phyloP scores from a whole-genome alignment of 2,113 vertebrate genomes.

The Rousettus leschenaultii region DNA sequence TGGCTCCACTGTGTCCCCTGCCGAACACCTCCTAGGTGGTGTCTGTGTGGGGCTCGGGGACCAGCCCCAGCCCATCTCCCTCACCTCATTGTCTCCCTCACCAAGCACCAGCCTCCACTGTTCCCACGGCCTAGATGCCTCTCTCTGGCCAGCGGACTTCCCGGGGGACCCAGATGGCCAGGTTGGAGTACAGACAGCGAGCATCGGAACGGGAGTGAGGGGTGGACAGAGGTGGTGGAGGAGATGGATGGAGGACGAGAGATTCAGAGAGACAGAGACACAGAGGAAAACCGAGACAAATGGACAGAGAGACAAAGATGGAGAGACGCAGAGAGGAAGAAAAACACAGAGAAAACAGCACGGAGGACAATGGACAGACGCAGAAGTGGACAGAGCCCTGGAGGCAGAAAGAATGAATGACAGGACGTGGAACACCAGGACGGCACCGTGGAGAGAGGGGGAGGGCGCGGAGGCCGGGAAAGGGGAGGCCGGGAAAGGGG shows the following conservation, averaged over 20 bases:
- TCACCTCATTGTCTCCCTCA: not conserved
- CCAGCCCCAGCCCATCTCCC: too few species aligned
- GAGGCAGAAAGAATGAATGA: not conserved
- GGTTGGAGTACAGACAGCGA: not conserved
- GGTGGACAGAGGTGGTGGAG: too few species aligned
- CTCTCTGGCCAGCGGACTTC: not conserved
- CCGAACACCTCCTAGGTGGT: not conserved
- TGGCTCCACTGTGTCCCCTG: not conserved
- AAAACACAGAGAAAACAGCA: not conserved
- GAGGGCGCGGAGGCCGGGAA: too few species aligned
- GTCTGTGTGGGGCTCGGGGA: not conserved
- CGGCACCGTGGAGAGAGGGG: not conserved
- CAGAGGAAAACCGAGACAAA: not conserved
- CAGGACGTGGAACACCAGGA: not conserved
- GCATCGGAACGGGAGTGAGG: not conserved
- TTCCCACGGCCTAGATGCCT: rapidly evolving
- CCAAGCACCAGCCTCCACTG: not conserved
- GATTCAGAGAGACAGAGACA: not conserved
- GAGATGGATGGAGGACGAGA: too few species aligned
- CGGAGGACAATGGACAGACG: not conserved
- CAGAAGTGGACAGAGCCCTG: not conserved
- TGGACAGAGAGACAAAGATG: too few species aligned
- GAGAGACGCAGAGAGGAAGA: too few species aligned
- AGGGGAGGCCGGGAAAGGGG: not conserved
- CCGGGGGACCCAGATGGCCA: not conserved